Evolutionary conservation across 2,113 vertebrate genomes (phyloP), one percentile per base, ranked within the genome.

Genomic region (Himantopus leucocephalus): DNA sequence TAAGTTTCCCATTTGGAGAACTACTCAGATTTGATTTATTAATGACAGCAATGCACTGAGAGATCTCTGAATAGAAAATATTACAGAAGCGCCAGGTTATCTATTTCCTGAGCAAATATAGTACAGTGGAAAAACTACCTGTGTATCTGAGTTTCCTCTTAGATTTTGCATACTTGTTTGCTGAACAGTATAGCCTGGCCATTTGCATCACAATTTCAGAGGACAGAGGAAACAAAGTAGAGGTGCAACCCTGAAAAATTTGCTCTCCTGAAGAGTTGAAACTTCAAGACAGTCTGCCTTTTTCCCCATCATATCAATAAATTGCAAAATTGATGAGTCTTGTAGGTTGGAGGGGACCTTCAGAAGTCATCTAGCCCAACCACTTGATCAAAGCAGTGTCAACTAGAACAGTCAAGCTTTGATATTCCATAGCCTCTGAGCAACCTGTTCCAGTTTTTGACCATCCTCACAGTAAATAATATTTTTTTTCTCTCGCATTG

Each of bases 11-110:
- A 93, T 78, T 84, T 82, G 77, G 34, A 87, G 43, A 84, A 87
- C 34, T 64, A 77, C 30, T 56, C 52, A 75, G 37, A 55, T 71
- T 85, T 90, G 58, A 93, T 87, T 95, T 93, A 93, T 90, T 90
- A 90, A 82, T 83, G 60, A 81, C 78, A 88, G 83, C 24, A 91
- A 63, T 39, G 30, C 39, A 87, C 70, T 34, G 34, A 88, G 32
- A 87, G 21, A 37, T 56, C 35, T 87, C 87, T 19, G 23, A 77
- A 78, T 4, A 94, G 29, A 89, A 95, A 87, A 55, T 5, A 74
- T 22, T 48, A 64, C 20, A 72, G 24, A 86, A 94, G 24, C 18
- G 5, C 3, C 26, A 83, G 59, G 18, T 88, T 80, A 78, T 67
- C 55, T 56, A 6, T 50, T 59, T 94, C 64, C 52, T 75, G 15